Evolutionary conservation across 1,140 invertebrate genomes (phyloP).

Genomic region (Ips nitidus): DNA sequence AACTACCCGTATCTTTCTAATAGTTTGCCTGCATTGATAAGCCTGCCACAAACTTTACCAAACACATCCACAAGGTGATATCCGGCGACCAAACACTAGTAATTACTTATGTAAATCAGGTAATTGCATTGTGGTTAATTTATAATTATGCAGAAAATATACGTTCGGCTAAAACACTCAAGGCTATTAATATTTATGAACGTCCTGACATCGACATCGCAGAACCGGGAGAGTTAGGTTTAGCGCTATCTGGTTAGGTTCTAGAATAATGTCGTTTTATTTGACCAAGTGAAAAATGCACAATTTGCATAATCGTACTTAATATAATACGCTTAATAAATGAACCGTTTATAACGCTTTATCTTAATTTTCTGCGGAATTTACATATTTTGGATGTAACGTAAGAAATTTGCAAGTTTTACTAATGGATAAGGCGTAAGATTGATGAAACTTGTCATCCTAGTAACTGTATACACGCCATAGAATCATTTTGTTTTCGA

Average conservation of each 20-base stretch:
- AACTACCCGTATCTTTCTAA: too few species aligned
- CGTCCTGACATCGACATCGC: slow-evolving; percentile 14
- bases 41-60: background rate
- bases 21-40: background rate
- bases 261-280: slow-evolving; percentile 11
- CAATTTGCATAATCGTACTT: slow-evolving; percentile 8
- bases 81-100: slow-evolving; percentile 34
- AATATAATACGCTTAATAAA: background rate
- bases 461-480: too few species aligned
- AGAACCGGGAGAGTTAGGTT: slow-evolving; percentile 1
- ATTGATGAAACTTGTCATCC: too few species aligned
- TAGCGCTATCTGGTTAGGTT: background rate
- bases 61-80: slow-evolving; percentile 19
- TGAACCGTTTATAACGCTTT: too few species aligned
- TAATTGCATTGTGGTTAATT: slow-evolving; percentile 37
- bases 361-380: too few species aligned
- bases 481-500: too few species aligned
- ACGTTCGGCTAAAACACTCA: slow-evolving; percentile 29
- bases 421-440: too few species aligned
- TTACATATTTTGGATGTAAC: too few species aligned
- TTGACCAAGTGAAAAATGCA: background rate
- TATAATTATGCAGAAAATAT: slow-evolving; percentile 38
- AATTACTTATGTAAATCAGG: slow-evolving; percentile 38
- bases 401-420: too few species aligned
- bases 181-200: slow-evolving; percentile 37